A percentile compares a stretch with the other conserved stretches of the same genome.
These are phyloP conservation scores for Leucania comma DNA, from an alignment of 2,888 invertebrate species.

Conservation along the genomic window DNA sequence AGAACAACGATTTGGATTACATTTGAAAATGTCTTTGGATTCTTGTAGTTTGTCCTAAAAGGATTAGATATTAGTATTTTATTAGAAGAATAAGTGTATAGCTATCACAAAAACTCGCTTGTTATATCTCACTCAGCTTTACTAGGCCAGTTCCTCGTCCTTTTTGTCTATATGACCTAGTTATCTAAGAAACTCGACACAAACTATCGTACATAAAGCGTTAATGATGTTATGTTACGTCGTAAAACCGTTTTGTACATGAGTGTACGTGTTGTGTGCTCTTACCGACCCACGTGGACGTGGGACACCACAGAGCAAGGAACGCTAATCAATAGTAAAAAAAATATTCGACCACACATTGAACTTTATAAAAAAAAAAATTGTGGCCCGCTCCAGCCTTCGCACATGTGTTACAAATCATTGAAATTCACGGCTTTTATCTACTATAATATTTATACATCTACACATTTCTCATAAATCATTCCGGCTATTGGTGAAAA, in stretches of 20 bases:
- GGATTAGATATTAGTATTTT: background rate
- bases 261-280: conserved; percentile 52
- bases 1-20: background rate
- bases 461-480: too few species aligned
- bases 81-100: background rate
- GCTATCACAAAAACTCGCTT: background rate
- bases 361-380: too few species aligned
- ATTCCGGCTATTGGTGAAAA: too few species aligned
- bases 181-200: background rate
- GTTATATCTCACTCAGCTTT: too few species aligned
- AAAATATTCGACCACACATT: too few species aligned
- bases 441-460: too few species aligned
- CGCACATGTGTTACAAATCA: too few species aligned
- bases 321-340: background rate
- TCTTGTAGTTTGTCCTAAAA: background rate
- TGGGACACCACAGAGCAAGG: background rate
- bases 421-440: too few species aligned
- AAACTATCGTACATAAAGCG: background rate
- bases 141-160: background rate
- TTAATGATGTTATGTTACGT: background rate
- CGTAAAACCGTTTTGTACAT: conserved; percentile 29
- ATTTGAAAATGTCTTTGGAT: background rate
- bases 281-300: conserved; percentile 41
- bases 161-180: background rate
- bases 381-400: too few species aligned